These are phyloP conservation scores for Chloropsis cyanopogon DNA, from an alignment of 2,113 vertebrate species.

Conservation along the genomic window DNA sequence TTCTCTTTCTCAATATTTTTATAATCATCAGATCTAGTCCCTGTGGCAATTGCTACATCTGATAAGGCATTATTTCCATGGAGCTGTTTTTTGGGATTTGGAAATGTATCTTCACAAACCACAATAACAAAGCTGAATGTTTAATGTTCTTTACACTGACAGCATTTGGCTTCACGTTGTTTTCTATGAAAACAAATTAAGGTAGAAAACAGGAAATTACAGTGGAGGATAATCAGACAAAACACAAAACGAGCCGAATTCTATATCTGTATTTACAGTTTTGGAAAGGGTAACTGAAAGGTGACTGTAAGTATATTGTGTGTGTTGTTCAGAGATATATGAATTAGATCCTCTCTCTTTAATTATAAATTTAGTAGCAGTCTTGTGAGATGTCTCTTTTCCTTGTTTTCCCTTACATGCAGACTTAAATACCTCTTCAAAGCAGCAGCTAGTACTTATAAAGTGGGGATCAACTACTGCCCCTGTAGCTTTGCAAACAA, in stretches of 20 bases:
- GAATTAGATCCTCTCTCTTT: not conserved
- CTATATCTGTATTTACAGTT: not conserved
- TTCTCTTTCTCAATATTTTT: not conserved
- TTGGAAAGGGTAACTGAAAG: not conserved
- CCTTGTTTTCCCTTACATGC: not conserved
- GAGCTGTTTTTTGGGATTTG: not conserved
- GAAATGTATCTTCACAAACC: not conserved
- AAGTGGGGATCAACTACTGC: fast-evolving
- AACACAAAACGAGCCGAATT: not conserved
- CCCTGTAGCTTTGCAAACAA: not conserved
- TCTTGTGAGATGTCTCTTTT: not conserved
- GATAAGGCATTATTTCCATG: not conserved
- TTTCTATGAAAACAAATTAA: not conserved
- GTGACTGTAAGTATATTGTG: not conserved
- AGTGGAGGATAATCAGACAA: not conserved
- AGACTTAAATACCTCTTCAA: not conserved
- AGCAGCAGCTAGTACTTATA: not conserved
- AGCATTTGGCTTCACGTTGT: not conserved
- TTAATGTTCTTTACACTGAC: not conserved
- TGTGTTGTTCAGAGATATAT: not conserved
- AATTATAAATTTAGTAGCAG: not conserved
- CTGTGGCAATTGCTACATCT: not conserved
- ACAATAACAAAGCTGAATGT: not conserved
- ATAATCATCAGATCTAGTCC: not conserved
- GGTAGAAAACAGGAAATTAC: not conserved